Evolutionary conservation across 2,888 invertebrate species (phyloP), one percentile per base, ranked within the genome.

Genomic region (Crocallis elinguaria): DNA sequence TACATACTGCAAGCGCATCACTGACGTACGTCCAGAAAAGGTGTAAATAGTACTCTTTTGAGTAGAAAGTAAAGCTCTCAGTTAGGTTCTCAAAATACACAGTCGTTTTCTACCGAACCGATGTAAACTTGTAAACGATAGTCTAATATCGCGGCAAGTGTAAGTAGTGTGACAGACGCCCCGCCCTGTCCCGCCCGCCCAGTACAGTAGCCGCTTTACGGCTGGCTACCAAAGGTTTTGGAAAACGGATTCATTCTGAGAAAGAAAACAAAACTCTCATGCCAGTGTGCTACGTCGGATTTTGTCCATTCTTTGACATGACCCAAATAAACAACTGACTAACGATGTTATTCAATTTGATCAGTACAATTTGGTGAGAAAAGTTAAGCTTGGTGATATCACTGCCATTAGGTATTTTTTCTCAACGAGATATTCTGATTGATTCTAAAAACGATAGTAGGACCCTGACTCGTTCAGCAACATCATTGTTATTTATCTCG

Each of bases 401-500:
- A 19, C 19, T n/a, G n/a, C n/a, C n/a, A n/a, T n/a, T n/a, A n/a
- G n/a, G n/a, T n/a, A n/a, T n/a, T n/a, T n/a, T n/a, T n/a, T n/a
- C n/a, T n/a, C 7, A 19, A n/a, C 1, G 12, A 2, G 11, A 2
- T 16, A 17, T n/a, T 4, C 7, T 12, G 1, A 16, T 27, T 19
- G n/a, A n/a, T 16, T 3, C 19, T 6, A 9, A 41, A 11, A 12
- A 25, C 17, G 16, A n/a, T 37, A 30, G 53, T 54, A 54, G 38
- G 32, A 11, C 48, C 43, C 43, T 33, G 42, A 39, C 17, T 77
- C 73, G 75, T 73, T 77, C 75, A 79, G 70, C 76, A 70, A 81
- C 80, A 86, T 86, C 88, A 86, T 88, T 88, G 88, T 88, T 88
- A 87, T 89, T 89, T 88, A 86, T 90, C 82, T 79, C 84, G 65